A percentile compares a stretch with the other conserved stretches of the same genome.
Conservation (phyloP, 2,888 invertebrate species). For the Hydropsyche betteni region DNA sequence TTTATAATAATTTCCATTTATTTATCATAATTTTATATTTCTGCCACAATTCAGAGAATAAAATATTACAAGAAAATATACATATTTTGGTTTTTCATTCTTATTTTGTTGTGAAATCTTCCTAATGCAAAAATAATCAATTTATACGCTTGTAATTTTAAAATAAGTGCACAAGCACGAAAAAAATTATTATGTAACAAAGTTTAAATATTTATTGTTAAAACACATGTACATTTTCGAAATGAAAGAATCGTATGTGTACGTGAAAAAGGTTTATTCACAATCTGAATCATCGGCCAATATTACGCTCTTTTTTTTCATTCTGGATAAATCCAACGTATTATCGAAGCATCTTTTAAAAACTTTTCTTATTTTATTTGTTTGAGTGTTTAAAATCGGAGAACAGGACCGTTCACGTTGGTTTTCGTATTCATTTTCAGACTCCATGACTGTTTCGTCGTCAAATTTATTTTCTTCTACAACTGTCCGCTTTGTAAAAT, state of each 20-base stretch:
- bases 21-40: slow-evolving; percentile 11
- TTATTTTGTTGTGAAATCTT: too few species aligned
- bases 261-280: slow-evolving; percentile 55
- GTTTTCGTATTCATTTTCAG: too few species aligned
- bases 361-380: slow-evolving; percentile 65
- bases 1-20: slow-evolving; percentile 22
- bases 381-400: slow-evolving; percentile 68
- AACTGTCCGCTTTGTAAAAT: background rate
- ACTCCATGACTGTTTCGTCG: background rate
- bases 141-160: too few species aligned
- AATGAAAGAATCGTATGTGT: too few species aligned
- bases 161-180: too few species aligned
- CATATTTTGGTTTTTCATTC: too few species aligned
- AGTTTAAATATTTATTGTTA: too few species aligned
- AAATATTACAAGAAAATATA: too few species aligned
- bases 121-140: too few species aligned
- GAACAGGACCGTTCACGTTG: slow-evolving; percentile 65
- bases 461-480: slow-evolving; percentile 2
- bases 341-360: slow-evolving; percentile 79
- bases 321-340: slow-evolving; percentile 69
- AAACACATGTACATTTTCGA: too few species aligned
- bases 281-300: slow-evolving; percentile 80
- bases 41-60: slow-evolving; percentile 7
- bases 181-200: too few species aligned
- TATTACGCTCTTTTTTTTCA: slow-evolving; percentile 56